These are phyloP conservation scores for Dasyprocta punctata DNA, from an alignment of 2,113 vertebrate genomes.

Conservation along the genomic window DNA sequence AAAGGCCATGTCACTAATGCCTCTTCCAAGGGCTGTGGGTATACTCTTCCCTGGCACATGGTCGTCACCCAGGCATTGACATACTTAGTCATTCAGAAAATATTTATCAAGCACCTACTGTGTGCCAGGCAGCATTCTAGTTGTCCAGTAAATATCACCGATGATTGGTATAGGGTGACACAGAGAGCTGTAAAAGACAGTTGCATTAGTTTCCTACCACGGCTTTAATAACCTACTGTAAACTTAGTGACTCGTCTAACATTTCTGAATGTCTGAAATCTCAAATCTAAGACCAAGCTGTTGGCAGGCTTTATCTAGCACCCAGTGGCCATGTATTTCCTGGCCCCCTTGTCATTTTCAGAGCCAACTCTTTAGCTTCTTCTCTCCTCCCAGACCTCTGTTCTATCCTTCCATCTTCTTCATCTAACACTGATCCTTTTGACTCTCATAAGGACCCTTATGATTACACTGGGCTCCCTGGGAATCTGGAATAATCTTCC, in stretches of 20 bases:
- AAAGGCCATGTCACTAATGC: background rate
- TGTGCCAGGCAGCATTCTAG: background rate
- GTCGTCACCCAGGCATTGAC: background rate
- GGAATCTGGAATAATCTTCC: background rate
- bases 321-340: background rate
- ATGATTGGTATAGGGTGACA: background rate
- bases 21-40: background rate
- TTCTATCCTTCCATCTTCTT: background rate
- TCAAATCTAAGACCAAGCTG: background rate
- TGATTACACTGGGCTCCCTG: background rate
- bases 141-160: background rate
- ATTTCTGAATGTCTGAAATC: background rate
- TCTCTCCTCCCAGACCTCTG: background rate
- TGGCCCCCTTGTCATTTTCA: background rate
- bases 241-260: background rate
- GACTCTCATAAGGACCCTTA: background rate
- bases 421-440: background rate
- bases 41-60: background rate
- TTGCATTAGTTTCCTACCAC: background rate
- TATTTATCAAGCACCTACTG: background rate
- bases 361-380: background rate
- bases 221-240: background rate
- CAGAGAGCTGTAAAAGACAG: background rate
- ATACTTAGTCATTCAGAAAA: background rate
- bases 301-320: background rate